Base-by-base conservation (phyloP, 2,113 vertebrate species). In the Hylia prasina region DNA sequence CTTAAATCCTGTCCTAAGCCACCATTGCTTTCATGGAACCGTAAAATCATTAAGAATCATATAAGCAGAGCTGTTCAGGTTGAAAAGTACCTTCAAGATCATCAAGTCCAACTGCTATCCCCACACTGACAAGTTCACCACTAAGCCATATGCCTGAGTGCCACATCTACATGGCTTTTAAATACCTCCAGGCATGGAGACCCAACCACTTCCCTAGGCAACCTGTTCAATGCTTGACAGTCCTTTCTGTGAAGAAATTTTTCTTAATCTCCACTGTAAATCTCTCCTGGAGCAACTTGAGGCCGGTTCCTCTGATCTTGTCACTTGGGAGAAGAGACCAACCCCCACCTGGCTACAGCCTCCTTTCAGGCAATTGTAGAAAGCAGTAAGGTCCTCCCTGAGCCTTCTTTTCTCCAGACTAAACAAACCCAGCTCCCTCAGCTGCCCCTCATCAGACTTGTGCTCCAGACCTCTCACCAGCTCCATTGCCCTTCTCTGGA, bases 331-430 rank as follows among this genome's bases (percentile, higher is more conserved):
- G 23, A 79, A 53, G 54, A 80, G 48, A 37, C 56, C 2, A 1
- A 11, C 22, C 4, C 15, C n/a, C 10, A 39, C 25, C 19, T 42
- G 3, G 0, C 44, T 53, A 23, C n/a, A 30, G 0, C 19, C 42
- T 64, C 61, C 25, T 80, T 75, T 60, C 20, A 58, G 73, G 31
- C 54, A 20, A 8, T 9, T 87, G 23, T 24, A 35, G 31, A 31
- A 39, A 54, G 23, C 0, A 0, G 7, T 47, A 4, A 53, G 48
- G 44, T 75, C 44, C 21, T 47, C 21, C 37, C 24, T 58, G 17
- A 72, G 6, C 30, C 22, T 22, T 10, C 21, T 68, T 60, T 65
- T 66, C 39, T 47, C 25, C 48, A 73, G 19, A 12, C 47, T 51
- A 16, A 68, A 56, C 53, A 79, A 6, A 12, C 42, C 16, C 60